A percentile compares a stretch with the other conserved stretches of the same genome.
Conservation (phyloP, 1,140 invertebrate genomes). For the Bombus polaris region DNA sequence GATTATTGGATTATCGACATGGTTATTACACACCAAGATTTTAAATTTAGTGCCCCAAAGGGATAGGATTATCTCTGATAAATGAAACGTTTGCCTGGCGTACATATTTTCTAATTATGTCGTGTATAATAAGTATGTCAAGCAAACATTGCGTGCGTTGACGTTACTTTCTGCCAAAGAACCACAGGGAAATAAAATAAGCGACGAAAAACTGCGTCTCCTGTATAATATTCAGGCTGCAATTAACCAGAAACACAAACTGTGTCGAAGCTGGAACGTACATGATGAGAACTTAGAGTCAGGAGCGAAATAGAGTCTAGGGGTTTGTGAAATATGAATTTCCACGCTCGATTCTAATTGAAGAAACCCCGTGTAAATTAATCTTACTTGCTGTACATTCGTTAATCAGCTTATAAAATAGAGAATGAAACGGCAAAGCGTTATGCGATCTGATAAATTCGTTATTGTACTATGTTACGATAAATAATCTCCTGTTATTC, state of each 20-base stretch:
- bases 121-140: slow-evolving; percentile 3
- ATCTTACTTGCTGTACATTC: background rate
- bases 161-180: background rate
- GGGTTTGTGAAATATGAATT: background rate
- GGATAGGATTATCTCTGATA: background rate
- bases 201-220: background rate
- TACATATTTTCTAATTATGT: background rate
- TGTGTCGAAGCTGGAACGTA: background rate
- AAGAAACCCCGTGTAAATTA: background rate
- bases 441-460: too few relatives aligned
- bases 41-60: background rate
- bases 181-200: background rate
- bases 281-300: background rate
- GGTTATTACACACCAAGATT: background rate
- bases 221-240: background rate
- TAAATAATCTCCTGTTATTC: too few relatives aligned
- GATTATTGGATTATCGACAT: background rate
- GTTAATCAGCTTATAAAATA: too few relatives aligned
- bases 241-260: slow-evolving; percentile 17
- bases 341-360: background rate
- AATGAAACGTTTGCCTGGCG: background rate
- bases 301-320: too few relatives aligned
- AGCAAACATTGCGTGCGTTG: background rate
- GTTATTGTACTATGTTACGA: too few relatives aligned
- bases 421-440: too few relatives aligned